phyloP scores from a whole-genome alignment of 2,797 vertebrate species.

The Sebastes hubbsi region DNA sequence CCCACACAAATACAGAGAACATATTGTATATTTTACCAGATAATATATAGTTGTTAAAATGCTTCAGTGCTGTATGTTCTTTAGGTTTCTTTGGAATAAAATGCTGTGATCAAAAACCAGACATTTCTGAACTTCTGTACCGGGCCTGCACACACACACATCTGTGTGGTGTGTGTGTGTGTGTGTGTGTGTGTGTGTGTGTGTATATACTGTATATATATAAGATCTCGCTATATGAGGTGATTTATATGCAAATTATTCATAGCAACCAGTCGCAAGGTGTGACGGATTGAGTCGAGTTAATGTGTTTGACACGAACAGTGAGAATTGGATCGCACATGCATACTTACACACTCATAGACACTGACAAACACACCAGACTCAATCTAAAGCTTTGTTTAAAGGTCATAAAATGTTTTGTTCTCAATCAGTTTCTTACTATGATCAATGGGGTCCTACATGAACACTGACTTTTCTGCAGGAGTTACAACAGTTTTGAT shows the following conservation, averaged over 20 bases:
- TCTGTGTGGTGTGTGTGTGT: too few relatives aligned
- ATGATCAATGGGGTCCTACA: too few relatives aligned
- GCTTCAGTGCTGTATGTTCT: conserved; percentile 22
- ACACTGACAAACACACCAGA: not conserved
- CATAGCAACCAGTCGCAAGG: not conserved
- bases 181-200: too few relatives aligned
- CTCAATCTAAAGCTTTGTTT: not conserved
- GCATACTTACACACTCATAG: not conserved
- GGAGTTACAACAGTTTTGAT: accelerated
- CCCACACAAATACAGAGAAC: not conserved
- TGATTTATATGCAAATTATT: not conserved
- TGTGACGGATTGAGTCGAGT: not conserved
- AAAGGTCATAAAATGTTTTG: accelerated
- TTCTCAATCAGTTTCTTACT: too few relatives aligned
- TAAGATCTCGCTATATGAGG: not conserved
- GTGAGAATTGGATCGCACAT: not conserved
- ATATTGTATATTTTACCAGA: not conserved
- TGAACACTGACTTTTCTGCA: too few relatives aligned
- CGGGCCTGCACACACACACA: not conserved
- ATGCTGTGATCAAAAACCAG: not conserved
- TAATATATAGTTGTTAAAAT: conserved; percentile 20
- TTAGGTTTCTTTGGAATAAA: conserved; percentile 53
- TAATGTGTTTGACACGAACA: not conserved
- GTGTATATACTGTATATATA: too few relatives aligned
- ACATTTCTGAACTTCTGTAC: not conserved